A percentile compares a stretch with the other conserved stretches of the same genome.
Evolutionary conservation across 2,113 vertebrate genomes (phyloP).

Genomic region (Tricholaema leucomelas): DNA sequence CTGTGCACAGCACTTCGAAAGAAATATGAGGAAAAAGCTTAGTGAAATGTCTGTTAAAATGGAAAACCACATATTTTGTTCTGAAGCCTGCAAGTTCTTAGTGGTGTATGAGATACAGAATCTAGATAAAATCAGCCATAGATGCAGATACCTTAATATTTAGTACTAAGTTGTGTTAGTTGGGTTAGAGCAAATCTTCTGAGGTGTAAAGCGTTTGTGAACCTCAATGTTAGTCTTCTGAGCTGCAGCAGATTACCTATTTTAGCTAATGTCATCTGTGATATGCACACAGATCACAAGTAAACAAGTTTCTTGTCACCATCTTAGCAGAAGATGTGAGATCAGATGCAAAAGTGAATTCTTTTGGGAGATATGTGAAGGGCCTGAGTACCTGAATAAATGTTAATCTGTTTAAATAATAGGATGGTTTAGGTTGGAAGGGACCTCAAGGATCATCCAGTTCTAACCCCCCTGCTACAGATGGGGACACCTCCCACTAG

Average conservation of each 20-base stretch:
- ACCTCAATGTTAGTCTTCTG: neutral
- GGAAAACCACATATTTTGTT: neutral
- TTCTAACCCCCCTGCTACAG: too few species aligned
- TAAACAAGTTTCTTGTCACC: neutral
- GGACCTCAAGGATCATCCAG: too few species aligned
- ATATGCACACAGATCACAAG: neutral
- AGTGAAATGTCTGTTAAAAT: neutral
- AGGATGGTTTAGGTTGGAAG: too few species aligned
- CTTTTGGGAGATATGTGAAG: neutral
- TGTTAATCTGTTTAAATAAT: neutral
- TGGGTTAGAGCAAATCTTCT: neutral
- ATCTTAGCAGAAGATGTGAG: neutral
- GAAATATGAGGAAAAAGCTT: neutral
- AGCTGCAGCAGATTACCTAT: neutral
- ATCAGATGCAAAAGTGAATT: neutral
- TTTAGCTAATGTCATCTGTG: neutral
- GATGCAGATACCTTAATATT: too few species aligned
- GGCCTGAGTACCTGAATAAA: neutral
- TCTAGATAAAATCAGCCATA: too few species aligned
- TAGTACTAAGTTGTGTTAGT: neutral
- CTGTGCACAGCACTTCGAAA: neutral
- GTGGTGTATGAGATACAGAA: neutral
- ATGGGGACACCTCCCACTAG: too few species aligned
- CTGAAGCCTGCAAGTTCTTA: neutral
- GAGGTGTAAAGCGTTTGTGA: neutral